Evolutionary conservation across 2,113 vertebrate genomes (phyloP), one percentile per base, ranked within the genome.

Genomic region (Lipophrys pholis): DNA sequence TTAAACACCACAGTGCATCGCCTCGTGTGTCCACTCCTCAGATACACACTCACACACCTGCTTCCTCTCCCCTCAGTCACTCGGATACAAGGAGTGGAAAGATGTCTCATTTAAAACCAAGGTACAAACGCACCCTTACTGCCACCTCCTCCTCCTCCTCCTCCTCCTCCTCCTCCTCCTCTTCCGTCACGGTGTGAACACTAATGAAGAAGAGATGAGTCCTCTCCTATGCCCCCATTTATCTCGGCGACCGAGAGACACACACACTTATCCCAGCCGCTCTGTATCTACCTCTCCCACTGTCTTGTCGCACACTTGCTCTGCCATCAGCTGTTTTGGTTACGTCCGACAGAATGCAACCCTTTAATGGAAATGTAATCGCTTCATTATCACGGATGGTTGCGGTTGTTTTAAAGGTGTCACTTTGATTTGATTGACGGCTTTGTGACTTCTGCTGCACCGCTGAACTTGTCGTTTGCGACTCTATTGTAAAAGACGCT

Each of bases 121-220:
- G 83, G 83, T 85, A 80, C 86, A 86, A 79, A 78, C 14, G 58
- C 69, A 79, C 72, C 69, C 63, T 81, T 55, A 8, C 82, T 58
- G 4, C 72, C 79, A 72, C 81, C 79, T 21, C 72, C 58, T 30
- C 21, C 21, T 52, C 76, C 76, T n/a, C n/a, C n/a, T n/a, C n/a
- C n/a, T n/a, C n/a, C n/a, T 50, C 69, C 65, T n/a, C n/a, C n/a
- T 71, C 70, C 65, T 50, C 77, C 70, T 52, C 76, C 76, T 51
- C 80, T 65, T 80, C 76, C 82, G 87, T 91, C 92, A 92, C 74
- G 81, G 90, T 90, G 82, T 87, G 87, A 90, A 84, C 89, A 86
- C 87, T 93, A 93, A 93, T 93, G 92, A 92, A 92, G 92, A 88
- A 88, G 90, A 89, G 90, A 91, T 87, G 90, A 91, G 83, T 92